A percentile compares a stretch with the other conserved stretches of the same genome.
phyloP scores from a whole-genome alignment of 2,113 vertebrate genomes.

The Hippocampus mohnikei region DNA sequence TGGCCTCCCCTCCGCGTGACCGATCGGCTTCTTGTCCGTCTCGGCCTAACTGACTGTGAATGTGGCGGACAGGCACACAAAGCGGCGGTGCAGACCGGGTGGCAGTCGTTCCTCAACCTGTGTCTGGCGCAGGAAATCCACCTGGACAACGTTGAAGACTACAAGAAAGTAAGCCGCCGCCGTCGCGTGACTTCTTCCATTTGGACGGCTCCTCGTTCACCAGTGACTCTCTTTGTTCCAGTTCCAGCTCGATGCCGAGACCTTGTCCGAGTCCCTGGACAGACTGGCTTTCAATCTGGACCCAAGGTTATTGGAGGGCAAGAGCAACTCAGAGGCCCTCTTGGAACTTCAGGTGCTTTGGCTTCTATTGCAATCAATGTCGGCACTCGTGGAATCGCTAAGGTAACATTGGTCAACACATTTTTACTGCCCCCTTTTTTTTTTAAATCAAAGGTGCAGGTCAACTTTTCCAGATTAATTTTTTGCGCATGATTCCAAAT shows the following conservation, averaged over 20 bases:
- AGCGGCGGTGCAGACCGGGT: constrained; percentile 80
- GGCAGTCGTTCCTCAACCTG: constrained; percentile 90
- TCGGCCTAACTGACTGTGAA: neutral
- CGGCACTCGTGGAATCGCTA: too few relatives aligned
- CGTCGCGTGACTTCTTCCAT: neutral
- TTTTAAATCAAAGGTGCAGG: too few relatives aligned
- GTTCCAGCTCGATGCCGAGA: constrained; percentile 86
- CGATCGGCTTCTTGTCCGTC: neutral
- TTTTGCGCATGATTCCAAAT: too few relatives aligned
- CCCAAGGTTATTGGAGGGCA: constrained; percentile 71
- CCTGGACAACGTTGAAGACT: constrained; percentile 81
- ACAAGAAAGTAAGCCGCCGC: constrained; percentile 76
- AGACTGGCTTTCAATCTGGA: constrained; percentile 78
- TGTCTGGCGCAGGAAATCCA: constrained; percentile 90
- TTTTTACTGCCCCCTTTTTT: too few relatives aligned
- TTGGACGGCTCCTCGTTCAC: neutral
- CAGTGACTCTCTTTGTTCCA: constrained; percentile 34
- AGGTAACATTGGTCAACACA: too few relatives aligned
- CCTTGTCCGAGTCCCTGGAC: constrained; percentile 73
- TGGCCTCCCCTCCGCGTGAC: neutral
- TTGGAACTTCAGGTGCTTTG: constrained; percentile 81
- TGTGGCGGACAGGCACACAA: constrained; percentile 74
- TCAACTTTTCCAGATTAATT: too few relatives aligned
- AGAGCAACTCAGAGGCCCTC: constrained; percentile 75
- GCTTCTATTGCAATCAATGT: neutral